Conservation (phyloP, 2,888 invertebrate genomes). For the Siphonodentalium dalli region DNA sequence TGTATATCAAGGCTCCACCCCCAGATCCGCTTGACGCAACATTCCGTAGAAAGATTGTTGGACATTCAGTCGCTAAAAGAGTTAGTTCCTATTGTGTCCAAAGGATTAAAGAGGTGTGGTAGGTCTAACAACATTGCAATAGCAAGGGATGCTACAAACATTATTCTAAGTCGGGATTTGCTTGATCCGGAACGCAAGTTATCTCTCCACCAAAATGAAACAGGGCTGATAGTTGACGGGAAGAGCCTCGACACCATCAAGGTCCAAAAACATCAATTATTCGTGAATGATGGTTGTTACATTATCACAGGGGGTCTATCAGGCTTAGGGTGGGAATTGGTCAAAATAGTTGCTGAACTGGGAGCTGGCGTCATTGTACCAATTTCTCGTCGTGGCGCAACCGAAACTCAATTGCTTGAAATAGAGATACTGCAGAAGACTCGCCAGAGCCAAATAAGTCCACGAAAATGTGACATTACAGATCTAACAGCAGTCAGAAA, state of each 20-base stretch:
- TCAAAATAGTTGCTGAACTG: conserved; percentile 24
- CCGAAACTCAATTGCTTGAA: conserved; percentile 15
- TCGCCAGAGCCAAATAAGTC: conserved; percentile 26
- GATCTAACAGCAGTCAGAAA: conserved; percentile 26
- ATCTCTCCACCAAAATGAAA: too few species aligned
- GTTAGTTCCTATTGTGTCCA: too few species aligned
- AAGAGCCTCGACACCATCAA: neutral
- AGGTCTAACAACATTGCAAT: too few species aligned
- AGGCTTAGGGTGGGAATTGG: conserved; percentile 42
- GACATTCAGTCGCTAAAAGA: too few species aligned
- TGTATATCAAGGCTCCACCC: too few species aligned
- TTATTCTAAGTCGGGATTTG: too few species aligned
- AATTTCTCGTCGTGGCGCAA: conserved; percentile 25
- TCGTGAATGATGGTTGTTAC: conserved; percentile 24
- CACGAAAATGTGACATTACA: conserved; percentile 34
- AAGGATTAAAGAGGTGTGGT: too few species aligned
- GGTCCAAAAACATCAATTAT: conserved; percentile 2
- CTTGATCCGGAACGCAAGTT: too few species aligned
- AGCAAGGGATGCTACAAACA: too few species aligned
- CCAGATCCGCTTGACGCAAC: too few species aligned
- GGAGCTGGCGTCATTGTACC: conserved; percentile 33
- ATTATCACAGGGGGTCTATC: conserved; percentile 40
- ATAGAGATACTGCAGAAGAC: conserved; percentile 19
- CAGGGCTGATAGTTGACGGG: too few species aligned
- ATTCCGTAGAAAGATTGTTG: too few species aligned